Conservation (phyloP, 2,888 invertebrate species). For the Sisyra nigra region DNA sequence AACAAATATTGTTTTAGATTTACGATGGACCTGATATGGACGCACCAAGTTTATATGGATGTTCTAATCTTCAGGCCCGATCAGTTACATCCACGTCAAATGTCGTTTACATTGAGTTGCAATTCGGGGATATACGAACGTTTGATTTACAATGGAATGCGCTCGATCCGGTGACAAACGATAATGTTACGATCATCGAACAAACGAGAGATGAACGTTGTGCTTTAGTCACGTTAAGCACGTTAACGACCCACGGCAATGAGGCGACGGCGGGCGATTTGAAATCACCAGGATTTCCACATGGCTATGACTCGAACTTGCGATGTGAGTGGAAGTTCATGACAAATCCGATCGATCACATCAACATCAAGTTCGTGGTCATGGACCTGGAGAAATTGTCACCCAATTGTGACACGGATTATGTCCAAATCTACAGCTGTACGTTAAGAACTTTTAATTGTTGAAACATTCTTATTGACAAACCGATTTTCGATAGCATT, state of each 20-base stretch:
- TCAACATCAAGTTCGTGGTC: conserved; percentile 35
- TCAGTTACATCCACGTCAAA: conserved; percentile 46
- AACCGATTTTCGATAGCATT: no score
- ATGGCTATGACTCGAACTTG: conserved; percentile 41
- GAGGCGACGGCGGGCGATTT: conserved; percentile 19
- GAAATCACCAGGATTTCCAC: conserved; percentile 62
- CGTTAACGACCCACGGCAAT: no score
- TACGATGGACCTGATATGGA: conserved; percentile 60
- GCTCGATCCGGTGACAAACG: conserved; percentile 16
- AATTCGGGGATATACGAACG: conserved; percentile 31
- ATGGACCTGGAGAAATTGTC: conserved; percentile 46
- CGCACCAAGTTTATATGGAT: conserved; percentile 34
- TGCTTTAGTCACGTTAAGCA: no score
- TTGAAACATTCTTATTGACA: no score
- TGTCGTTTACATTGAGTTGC: conserved; percentile 40
- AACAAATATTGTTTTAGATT: conserved; percentile 27
- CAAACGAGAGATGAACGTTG: no score
- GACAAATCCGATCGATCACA: conserved; percentile 40
- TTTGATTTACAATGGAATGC: conserved; percentile 35
- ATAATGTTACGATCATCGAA: no score
- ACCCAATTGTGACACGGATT: conserved; percentile 40
- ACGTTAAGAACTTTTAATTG: conserved; percentile 10
- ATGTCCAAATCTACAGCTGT: conserved; percentile 34
- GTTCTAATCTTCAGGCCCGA: conserved; percentile 37
- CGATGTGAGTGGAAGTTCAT: conserved; percentile 61